Conservation (phyloP, 2,888 invertebrate genomes). For the Perizoma affinitatum region DNA sequence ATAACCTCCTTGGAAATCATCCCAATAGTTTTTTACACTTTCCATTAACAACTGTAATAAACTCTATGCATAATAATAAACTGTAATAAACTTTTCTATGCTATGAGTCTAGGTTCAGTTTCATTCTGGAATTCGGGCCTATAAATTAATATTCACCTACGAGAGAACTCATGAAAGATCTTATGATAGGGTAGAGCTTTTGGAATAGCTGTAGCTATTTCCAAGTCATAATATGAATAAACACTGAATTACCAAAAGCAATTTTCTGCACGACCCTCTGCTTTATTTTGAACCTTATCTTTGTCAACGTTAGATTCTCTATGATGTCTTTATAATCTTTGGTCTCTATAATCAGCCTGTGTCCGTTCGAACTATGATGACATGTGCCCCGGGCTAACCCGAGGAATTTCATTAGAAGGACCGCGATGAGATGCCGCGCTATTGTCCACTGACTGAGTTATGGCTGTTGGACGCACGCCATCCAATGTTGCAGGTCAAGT, state of each 20-base stretch:
- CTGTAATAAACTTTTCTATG: no score
- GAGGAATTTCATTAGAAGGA: slow-evolving; percentile 76
- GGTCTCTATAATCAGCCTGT: not conserved
- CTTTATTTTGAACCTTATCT: slow-evolving; percentile 14
- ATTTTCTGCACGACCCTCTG: slow-evolving; percentile 6
- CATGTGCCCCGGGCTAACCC: slow-evolving; percentile 49
- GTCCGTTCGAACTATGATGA: slow-evolving; percentile 32
- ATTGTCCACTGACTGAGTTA: slow-evolving; percentile 81
- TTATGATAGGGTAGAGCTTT: not conserved
- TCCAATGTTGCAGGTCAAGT: slow-evolving; percentile 35
- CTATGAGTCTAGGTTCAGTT: no score
- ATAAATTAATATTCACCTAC: no score
- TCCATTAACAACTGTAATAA: no score
- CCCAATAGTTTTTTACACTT: no score
- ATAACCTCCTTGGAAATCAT: no score
- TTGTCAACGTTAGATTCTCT: slow-evolving; percentile 1
- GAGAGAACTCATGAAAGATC: no score
- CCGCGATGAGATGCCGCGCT: slow-evolving; percentile 62
- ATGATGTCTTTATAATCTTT: not conserved
- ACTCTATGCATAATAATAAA: no score
- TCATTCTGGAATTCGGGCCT: no score
- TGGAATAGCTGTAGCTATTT: slow-evolving; percentile 18
- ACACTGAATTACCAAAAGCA: slow-evolving; percentile 13
- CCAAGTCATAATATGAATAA: slow-evolving; percentile 19
- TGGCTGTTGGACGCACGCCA: slow-evolving; percentile 54